phyloP scores from a whole-genome alignment of 2,888 invertebrate species.

The Tridacna gigas region DNA sequence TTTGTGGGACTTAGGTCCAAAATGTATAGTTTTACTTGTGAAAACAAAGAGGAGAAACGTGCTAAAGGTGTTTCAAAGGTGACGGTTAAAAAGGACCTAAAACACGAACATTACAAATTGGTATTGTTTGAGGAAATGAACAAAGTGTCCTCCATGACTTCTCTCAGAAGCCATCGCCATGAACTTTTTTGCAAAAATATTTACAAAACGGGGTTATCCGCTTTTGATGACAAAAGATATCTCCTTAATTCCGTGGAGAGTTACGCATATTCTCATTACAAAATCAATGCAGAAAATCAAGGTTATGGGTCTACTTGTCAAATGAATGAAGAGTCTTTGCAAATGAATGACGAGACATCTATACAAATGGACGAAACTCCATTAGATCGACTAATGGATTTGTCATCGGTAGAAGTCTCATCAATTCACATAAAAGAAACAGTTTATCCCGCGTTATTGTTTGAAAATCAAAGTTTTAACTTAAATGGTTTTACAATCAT shows the following conservation, averaged over 20 bases:
- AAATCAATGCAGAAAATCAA: slow-evolving; percentile 6
- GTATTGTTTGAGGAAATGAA: slow-evolving; percentile 47
- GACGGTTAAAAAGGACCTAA: slow-evolving; percentile 52
- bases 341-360: neutral
- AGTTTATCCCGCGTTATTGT: no score
- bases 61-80: slow-evolving; percentile 59
- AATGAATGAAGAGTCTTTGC: neutral
- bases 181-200: slow-evolving; percentile 52
- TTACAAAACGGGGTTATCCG: slow-evolving; percentile 51
- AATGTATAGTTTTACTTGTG: slow-evolving; percentile 50
- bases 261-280: slow-evolving; percentile 58
- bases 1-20: slow-evolving; percentile 71
- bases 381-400: neutral
- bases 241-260: slow-evolving; percentile 47
- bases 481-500: neutral
- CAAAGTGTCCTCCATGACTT: slow-evolving; percentile 44
- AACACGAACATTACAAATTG: slow-evolving; percentile 52
- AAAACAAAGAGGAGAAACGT: slow-evolving; percentile 48
- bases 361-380: neutral
- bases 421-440: neutral
- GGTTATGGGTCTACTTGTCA: neutral
- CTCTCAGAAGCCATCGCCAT: slow-evolving; percentile 49
- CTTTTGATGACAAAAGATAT: slow-evolving; percentile 62
- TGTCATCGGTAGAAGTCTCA: no score
- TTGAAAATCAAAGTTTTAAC: slow-evolving; percentile 1